phyloP scores from a whole-genome alignment of 1,140 invertebrate species.

The Apolygus lucorum region DNA sequence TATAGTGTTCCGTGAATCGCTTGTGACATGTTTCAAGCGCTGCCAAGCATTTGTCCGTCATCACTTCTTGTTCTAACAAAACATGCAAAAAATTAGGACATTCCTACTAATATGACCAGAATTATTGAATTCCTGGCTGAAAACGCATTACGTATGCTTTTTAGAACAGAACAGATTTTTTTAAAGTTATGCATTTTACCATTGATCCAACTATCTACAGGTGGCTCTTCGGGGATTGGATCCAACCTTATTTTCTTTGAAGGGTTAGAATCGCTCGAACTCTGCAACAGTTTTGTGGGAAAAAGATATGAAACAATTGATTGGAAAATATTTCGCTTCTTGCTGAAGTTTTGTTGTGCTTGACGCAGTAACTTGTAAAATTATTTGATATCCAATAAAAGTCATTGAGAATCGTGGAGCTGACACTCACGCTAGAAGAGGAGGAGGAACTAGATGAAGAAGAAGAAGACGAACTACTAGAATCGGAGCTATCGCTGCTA shows the following conservation, averaged over 20 bases:
- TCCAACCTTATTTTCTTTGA: constrained; percentile 34
- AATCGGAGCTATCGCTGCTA: neutral
- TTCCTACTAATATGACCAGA: too few species aligned
- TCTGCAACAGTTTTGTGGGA: neutral
- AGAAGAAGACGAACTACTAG: constrained; percentile 16
- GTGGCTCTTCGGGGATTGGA: constrained; percentile 30
- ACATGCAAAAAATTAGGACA: constrained; percentile 24
- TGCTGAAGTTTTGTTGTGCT: too few species aligned
- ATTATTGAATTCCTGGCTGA: too few species aligned
- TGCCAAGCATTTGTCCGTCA: constrained; percentile 53
- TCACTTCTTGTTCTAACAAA: constrained; percentile 43
- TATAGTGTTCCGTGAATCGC: constrained; percentile 85
- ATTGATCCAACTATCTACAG: constrained; percentile 25
- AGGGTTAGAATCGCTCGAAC: constrained; percentile 40
- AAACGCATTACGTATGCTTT: too few species aligned
- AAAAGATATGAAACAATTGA: too few species aligned
- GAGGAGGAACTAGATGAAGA: constrained; percentile 23
- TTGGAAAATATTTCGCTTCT: too few species aligned
- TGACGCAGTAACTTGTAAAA: too few species aligned
- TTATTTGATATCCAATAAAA: too few species aligned
- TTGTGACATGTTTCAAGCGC: constrained; percentile 75
- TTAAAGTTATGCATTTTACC: too few species aligned
- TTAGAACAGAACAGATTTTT: too few species aligned
- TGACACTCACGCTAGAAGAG: constrained; percentile 12
- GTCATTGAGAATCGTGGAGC: neutral